phyloP scores from a whole-genome alignment of 2,888 invertebrate species.

The Rhagium mordax region DNA sequence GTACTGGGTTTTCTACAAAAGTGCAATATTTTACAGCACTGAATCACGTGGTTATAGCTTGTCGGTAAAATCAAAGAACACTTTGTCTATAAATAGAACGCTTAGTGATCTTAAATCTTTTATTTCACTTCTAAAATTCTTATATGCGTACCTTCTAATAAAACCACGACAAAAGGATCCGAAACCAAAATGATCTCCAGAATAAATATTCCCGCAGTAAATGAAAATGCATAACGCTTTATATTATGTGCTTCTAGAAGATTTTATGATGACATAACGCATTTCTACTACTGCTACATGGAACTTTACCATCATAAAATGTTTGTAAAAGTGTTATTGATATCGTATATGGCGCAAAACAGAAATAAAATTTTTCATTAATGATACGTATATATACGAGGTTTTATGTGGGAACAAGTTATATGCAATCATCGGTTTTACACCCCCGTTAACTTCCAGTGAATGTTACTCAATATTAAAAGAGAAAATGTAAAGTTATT shows the following conservation, averaged over 20 bases:
- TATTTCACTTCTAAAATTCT: too few species aligned
- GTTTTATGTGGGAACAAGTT: background rate
- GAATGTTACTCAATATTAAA: background rate
- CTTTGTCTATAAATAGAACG: too few species aligned
- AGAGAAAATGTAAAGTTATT: background rate
- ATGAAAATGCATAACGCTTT: slow-evolving; percentile 13
- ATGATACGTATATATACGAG: background rate
- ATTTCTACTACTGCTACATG: slow-evolving; percentile 25
- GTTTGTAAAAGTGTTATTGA: slow-evolving; percentile 16
- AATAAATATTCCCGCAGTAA: slow-evolving; percentile 8
- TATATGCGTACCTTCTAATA: background rate
- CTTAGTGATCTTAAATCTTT: too few species aligned
- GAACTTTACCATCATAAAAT: slow-evolving; percentile 17
- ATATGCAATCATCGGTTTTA: background rate
- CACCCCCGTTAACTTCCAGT: background rate
- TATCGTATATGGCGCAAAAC: slow-evolving; percentile 21
- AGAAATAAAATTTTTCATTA: slow-evolving; percentile 23
- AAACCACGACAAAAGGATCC: background rate
- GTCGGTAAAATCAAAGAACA: too few species aligned
- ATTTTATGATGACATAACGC: slow-evolving; percentile 21
- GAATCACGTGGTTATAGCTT: too few species aligned
- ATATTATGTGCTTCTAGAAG: slow-evolving; percentile 6
- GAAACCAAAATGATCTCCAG: background rate
- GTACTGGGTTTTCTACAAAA: too few species aligned
- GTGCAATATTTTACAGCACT: too few species aligned